phyloP scores from a whole-genome alignment of 2,113 vertebrate species.

The Platanista minor region DNA sequence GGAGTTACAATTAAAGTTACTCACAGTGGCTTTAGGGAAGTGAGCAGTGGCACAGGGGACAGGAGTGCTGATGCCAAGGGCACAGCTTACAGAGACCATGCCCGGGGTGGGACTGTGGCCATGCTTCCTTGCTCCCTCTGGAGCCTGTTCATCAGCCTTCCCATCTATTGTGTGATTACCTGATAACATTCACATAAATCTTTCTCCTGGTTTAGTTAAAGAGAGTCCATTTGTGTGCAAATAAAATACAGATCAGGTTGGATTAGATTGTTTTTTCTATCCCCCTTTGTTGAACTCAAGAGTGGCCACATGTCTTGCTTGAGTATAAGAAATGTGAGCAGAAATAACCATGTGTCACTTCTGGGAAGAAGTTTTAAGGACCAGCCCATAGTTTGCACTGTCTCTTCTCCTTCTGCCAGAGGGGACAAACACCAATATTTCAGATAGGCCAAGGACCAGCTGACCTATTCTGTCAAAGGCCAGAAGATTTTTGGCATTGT shows the following conservation, averaged over 20 bases:
- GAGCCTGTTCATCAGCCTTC: not conserved
- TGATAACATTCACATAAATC: not conserved
- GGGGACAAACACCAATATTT: not conserved
- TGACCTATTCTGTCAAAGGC: not conserved
- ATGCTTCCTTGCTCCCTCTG: too few relatives aligned
- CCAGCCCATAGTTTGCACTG: not conserved
- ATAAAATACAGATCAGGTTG: not conserved
- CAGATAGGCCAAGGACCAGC: not conserved
- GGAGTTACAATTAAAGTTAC: not conserved
- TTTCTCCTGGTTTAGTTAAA: not conserved
- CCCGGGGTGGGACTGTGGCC: fast-evolving
- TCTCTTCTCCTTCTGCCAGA: not conserved
- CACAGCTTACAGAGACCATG: not conserved
- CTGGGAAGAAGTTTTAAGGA: not conserved
- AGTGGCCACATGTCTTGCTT: not conserved
- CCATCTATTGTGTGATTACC: not conserved
- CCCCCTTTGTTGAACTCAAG: not conserved
- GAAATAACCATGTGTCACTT: not conserved
- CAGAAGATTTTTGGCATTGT: not conserved
- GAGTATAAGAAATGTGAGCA: not conserved
- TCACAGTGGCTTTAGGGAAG: not conserved
- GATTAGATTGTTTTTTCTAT: not conserved
- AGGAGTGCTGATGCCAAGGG: not conserved
- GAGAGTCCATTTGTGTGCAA: not conserved
- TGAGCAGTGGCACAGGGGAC: not conserved